Evolutionary conservation across 2,113 vertebrate genomes (phyloP).

Genomic region (Sebastes schlegelii): DNA sequence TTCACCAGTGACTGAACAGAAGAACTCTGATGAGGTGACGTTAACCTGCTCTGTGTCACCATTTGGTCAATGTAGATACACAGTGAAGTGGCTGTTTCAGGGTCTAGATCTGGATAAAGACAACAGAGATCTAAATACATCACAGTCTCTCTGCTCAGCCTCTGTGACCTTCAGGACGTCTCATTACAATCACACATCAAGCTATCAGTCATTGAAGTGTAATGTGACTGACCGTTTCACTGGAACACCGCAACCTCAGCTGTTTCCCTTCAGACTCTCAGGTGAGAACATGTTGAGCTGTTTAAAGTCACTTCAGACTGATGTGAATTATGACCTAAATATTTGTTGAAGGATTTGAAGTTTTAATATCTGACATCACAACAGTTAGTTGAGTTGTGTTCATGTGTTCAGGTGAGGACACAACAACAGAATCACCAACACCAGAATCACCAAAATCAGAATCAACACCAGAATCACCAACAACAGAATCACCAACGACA

Average conservation of each 20-base stretch:
- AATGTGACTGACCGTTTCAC: too few species aligned
- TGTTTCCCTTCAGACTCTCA: too few species aligned
- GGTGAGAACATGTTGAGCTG: too few species aligned
- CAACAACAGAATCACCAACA: not conserved
- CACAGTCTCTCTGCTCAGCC: rapidly evolving
- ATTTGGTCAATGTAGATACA: rapidly evolving
- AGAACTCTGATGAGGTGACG: rapidly evolving
- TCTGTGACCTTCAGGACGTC: not conserved
- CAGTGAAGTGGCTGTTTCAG: not conserved
- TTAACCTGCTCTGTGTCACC: not conserved
- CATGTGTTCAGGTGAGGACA: not conserved
- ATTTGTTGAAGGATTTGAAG: too few species aligned
- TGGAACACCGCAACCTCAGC: too few species aligned
- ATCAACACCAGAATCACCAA: too few species aligned
- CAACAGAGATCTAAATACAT: not conserved
- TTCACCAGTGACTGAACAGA: not conserved
- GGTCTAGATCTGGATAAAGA: not conserved
- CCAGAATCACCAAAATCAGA: too few species aligned
- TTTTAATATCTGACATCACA: too few species aligned
- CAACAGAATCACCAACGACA: not conserved
- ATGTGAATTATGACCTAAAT: too few species aligned
- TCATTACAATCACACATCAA: not conserved
- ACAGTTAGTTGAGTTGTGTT: too few species aligned
- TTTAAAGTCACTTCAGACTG: too few species aligned
- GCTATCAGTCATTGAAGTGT: not conserved